Evolutionary conservation across 2,888 invertebrate genomes (phyloP), one percentile per base, ranked within the genome.

Genomic region (Drosophila picticornis): DNA sequence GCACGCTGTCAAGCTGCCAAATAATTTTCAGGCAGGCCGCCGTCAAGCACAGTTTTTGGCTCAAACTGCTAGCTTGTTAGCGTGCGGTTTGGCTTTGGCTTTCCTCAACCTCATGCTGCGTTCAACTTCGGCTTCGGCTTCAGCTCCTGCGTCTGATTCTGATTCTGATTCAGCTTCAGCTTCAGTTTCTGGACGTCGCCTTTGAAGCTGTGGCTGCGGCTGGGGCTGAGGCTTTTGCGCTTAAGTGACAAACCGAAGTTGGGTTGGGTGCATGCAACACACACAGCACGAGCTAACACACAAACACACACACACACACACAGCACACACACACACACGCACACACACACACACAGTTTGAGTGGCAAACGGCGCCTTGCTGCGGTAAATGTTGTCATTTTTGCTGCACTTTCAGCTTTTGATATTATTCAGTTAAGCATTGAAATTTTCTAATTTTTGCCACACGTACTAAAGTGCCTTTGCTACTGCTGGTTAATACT

Each of bases 71-170:
- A 66, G 80, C 83, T 80, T 82, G 83, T 80, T 82, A 79, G 80
- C 80, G 63, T 82, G 80, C 70, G 80, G 83, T 80, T 80, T 68
- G 83, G 72, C 63, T 75, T 80, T 77, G 66, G 67, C 61, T 75
- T 75, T 71, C 4, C 46, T 16, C 46, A 25, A 46, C 22, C 46
- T 27, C 46, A 16, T 38, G 19, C 55, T 46, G 34, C 53, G 43
- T 56, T 46, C 50, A 38, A 51, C 50, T 40, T 22, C 57, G 48
- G 34, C 36, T 63, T 22, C 11, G 9, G 27, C 40, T 57, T 27
- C 53, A 50, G 36, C 38, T 36, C 43, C 56, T 50, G 57, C 43
- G 46, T 16, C 67, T 52, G 43, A 7, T 27, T 31, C 57, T 5
- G 27, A 25, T 10, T 16, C 67, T 52, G 43, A 7, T 27, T 31